phyloP scores from a whole-genome alignment of 2,888 invertebrate species.

The Ectemnius continuus region DNA sequence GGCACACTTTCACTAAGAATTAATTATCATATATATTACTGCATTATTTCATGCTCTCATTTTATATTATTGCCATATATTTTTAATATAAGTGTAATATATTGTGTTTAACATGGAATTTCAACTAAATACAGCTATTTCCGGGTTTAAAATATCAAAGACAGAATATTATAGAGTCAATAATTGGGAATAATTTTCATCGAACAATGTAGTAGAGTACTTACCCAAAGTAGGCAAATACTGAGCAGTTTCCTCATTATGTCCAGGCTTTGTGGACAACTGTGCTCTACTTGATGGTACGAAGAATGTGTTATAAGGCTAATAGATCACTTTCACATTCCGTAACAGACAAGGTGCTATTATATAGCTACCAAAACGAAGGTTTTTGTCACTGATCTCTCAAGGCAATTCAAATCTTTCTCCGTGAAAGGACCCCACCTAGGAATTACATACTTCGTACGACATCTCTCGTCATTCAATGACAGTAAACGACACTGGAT shows the following conservation, averaged over 20 bases:
- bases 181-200: background rate
- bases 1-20: background rate
- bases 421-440: background rate
- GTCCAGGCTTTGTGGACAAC: too few species aligned
- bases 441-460: background rate
- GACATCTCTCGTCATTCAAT: slow-evolving; percentile 3
- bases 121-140: too few species aligned
- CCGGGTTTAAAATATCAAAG: too few species aligned
- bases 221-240: slow-evolving; percentile 16
- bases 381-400: slow-evolving; percentile 1
- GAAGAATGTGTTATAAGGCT: too few species aligned
- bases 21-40: too few species aligned
- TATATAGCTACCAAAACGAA: background rate
- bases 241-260: too few species aligned
- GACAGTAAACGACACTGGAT: slow-evolving; percentile 37
- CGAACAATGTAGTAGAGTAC: background rate
- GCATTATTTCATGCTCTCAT: too few species aligned
- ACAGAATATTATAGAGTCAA: too few species aligned
- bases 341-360: background rate
- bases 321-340: slow-evolving; percentile 4
- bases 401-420: background rate
- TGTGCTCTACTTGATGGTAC: too few species aligned
- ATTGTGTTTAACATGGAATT: too few species aligned
- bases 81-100: too few species aligned
- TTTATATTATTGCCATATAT: too few species aligned